Evolutionary conservation across 1,140 invertebrate species (phyloP), one percentile per base, ranked within the genome.

Genomic region (Colletes gigas): DNA sequence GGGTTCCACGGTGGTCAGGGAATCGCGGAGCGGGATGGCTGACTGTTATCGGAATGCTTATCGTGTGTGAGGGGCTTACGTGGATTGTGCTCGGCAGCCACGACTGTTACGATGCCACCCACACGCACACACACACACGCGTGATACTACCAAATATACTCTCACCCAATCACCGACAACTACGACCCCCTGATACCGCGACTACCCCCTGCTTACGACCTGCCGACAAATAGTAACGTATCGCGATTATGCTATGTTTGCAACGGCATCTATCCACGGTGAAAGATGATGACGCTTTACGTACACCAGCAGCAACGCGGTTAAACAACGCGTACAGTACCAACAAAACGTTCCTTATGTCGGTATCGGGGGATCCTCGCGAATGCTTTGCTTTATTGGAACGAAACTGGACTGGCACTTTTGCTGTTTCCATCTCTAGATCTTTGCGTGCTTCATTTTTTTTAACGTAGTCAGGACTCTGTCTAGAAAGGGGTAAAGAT

Each of bases 11-110:
- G 72, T 67, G 63, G 60, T 50, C 55, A 74, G 83, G 70, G 81
- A 78, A 54, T 59, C 47, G 66, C 60, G 62, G 68, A 71, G 84
- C 79, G 84, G 70, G 72, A 86, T 69, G 84, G 82, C 62, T 81
- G 82, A 82, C 84, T 78, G 90, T 92, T 93, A 93, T 93, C 92
- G 91, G 88, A 54, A 81, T 89, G 92, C 92, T 93, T 92, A 93
- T 92, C 91, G 90, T 89, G 88, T 89, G 91, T 91, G 88, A 88
- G 82, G 91, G 91, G 91, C 90, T 93, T 93, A 92, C 87, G 86
- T 80, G 92, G 92, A 93, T 93, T 92, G 90, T 83, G 70, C 78
- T 67, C 77, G 83, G 86, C 81, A 78, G 89, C 86, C 81, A 76
- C 75, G 88, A 72, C 84, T 81, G 78, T 52, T 62, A 62, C 87